Conservation (phyloP, 2,888 invertebrate species). For the Hymenopus coronatus region DNA sequence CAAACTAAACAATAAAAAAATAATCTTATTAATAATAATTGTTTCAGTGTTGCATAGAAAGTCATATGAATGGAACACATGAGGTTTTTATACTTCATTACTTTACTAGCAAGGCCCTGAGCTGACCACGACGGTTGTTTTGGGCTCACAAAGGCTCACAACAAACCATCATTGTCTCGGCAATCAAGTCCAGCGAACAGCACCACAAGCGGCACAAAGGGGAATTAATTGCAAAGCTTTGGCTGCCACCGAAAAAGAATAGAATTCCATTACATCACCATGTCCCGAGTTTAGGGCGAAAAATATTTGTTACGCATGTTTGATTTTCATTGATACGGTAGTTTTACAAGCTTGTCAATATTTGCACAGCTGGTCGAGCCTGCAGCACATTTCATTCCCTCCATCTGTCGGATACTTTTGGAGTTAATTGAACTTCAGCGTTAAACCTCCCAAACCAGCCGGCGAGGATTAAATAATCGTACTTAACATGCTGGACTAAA, state of each 20-base stretch:
- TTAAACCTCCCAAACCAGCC: background rate
- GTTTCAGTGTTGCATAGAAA: no score
- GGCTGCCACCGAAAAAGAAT: background rate
- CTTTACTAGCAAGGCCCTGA: no score
- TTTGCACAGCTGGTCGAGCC: background rate
- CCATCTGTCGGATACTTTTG: background rate
- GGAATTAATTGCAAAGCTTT: background rate
- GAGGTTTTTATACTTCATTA: no score
- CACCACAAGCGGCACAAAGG: background rate
- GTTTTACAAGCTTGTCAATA: background rate
- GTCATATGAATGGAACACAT: no score
- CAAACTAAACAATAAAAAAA: no score
- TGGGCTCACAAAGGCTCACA: background rate
- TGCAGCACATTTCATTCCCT: background rate
- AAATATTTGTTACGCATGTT: background rate
- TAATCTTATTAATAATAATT: no score
- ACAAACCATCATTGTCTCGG: background rate
- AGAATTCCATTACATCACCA: background rate
- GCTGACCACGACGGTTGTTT: background rate
- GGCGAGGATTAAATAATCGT: background rate
- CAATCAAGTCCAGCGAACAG: background rate
- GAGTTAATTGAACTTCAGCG: background rate
- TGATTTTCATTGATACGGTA: background rate
- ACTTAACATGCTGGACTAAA: background rate
- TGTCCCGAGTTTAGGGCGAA: background rate